Percentiles rank a stretch among this genome's conserved stretches.
Evolutionary conservation across 2,113 vertebrate genomes (phyloP).

Genomic region (Terrapene triunguis): DNA sequence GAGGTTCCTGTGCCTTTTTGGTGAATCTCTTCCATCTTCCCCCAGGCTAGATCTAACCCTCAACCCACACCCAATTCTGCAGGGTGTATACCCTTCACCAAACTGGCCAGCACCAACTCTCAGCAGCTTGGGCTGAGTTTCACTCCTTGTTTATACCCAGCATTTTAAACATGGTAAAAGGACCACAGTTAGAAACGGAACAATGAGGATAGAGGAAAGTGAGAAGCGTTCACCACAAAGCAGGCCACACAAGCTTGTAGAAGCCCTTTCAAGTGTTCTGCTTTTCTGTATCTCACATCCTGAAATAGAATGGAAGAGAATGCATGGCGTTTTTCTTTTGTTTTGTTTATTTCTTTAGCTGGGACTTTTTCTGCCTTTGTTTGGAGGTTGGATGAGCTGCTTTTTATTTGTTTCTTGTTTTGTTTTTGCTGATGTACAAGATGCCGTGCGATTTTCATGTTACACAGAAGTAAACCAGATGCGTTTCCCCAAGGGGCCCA

Average conservation of each 20-base stretch:
- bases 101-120: not conserved
- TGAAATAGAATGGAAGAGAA: not conserved
- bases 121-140: accelerated
- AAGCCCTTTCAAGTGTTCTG: not conserved
- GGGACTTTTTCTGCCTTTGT: not conserved
- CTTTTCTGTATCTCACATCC: not conserved
- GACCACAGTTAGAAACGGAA: not conserved
- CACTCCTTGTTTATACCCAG: not conserved
- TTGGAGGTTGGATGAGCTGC: not conserved
- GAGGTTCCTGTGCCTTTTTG: accelerated
- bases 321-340: not conserved
- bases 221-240: accelerated
- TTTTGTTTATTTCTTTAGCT: not conserved
- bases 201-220: not conserved
- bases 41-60: not conserved
- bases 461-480: not conserved
- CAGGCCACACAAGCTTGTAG: not conserved
- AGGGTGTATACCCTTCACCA: accelerated
- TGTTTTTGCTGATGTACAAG: not conserved
- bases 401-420: not conserved
- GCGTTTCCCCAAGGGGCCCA: accelerated
- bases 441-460: accelerated
- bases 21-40: accelerated
- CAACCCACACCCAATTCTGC: accelerated
- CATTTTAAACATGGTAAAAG: not conserved